A percentile compares a stretch with the other conserved stretches of the same genome.
phyloP scores from a whole-genome alignment of 2,113 vertebrate species.

The Toxotes chatareus region DNA sequence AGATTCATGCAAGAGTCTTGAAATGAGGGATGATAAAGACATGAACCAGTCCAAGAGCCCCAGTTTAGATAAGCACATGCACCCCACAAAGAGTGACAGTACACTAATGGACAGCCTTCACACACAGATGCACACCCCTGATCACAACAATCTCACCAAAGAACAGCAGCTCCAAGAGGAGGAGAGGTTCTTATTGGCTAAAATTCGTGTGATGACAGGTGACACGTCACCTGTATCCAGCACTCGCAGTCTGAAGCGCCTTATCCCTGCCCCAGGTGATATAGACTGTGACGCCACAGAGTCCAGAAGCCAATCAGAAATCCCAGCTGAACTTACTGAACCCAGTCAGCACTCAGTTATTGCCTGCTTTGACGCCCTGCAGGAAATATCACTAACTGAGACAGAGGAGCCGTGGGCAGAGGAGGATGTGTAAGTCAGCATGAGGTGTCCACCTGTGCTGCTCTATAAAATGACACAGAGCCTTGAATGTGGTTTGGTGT shows the following conservation, averaged over 20 bases:
- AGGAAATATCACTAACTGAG: constrained; percentile 60
- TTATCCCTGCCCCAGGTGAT: constrained; percentile 66
- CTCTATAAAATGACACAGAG: neutral
- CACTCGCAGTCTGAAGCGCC: constrained; percentile 71
- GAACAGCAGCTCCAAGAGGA: constrained; percentile 70
- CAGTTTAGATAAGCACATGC: constrained; percentile 2
- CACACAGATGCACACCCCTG: neutral
- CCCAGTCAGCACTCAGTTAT: neutral
- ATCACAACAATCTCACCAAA: constrained; percentile 18
- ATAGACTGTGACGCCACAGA: constrained; percentile 49
- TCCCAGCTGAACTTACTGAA: neutral
- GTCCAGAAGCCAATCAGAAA: constrained; percentile 12
- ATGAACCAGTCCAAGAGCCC: neutral
- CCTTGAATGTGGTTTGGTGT: constrained; percentile 8
- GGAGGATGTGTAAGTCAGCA: constrained; percentile 70
- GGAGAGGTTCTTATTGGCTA: constrained; percentile 77
- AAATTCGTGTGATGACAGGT: constrained; percentile 70
- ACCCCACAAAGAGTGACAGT: neutral
- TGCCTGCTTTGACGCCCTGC: constrained; percentile 12
- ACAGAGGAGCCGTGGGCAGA: constrained; percentile 31
- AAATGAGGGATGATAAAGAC: constrained; percentile 6
- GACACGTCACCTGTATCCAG: constrained; percentile 48
- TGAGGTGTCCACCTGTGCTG: constrained; percentile 34
- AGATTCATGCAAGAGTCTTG: constrained; percentile 6
- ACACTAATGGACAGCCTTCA: neutral